These are phyloP conservation scores for Sterrhoptilus dennistouni DNA, from an alignment of 2,113 vertebrate genomes.

Conservation along the genomic window DNA sequence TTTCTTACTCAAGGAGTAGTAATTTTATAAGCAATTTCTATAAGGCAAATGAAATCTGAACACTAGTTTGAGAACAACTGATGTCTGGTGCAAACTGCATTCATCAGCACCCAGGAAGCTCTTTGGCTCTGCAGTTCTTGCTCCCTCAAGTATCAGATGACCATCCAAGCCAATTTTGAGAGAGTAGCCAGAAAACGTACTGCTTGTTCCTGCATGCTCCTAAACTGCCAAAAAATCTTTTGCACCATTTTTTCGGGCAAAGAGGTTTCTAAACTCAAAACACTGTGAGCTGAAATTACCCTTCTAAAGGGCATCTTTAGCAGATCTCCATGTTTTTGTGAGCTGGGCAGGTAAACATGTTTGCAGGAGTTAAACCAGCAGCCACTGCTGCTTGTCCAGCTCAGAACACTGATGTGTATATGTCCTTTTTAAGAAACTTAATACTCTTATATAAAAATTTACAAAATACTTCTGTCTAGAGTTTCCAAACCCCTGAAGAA, in stretches of 20 bases:
- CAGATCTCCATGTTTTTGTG: not conserved
- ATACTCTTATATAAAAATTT: not conserved
- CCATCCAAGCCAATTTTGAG: not conserved
- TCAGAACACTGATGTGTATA: fast-evolving
- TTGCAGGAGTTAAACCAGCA: not conserved
- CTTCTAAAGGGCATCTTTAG: not conserved
- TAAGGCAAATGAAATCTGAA: constrained; percentile 14
- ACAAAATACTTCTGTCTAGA: not conserved
- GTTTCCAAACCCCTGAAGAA: not conserved
- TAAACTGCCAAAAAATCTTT: not conserved
- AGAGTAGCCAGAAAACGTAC: not conserved
- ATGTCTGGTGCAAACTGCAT: not conserved
- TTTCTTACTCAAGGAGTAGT: not conserved
- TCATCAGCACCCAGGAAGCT: not conserved
- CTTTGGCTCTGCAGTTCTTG: not conserved
- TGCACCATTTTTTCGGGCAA: not conserved
- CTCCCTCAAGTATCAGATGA: not conserved
- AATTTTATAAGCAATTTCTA: not conserved
- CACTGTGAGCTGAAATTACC: not conserved
- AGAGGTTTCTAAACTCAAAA: not conserved
- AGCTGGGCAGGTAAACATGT: not conserved
- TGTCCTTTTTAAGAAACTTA: not conserved
- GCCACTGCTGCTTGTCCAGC: not conserved
- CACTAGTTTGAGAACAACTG: not conserved
- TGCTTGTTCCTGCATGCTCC: not conserved